These are phyloP conservation scores for Tetragonula carbonaria DNA, from an alignment of 2,888 invertebrate species.

Conservation along the genomic window DNA sequence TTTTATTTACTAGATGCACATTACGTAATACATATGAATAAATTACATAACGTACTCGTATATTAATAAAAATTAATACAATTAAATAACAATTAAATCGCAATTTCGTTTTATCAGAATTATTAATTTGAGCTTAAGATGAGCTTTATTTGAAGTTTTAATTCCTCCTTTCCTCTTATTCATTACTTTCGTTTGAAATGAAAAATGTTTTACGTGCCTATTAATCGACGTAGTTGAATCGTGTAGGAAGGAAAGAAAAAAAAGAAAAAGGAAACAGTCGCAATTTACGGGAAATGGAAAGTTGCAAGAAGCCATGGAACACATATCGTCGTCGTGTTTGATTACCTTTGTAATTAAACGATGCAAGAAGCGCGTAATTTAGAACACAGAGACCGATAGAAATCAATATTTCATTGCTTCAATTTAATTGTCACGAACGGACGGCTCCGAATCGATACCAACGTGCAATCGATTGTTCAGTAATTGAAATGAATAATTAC, in stretches of 20 bases:
- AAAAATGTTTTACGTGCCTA: neutral
- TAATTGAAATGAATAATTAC: neutral
- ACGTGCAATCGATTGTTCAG: neutral
- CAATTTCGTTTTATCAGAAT: no score
- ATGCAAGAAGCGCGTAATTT: neutral
- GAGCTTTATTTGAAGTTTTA: no score
- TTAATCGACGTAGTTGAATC: conserved; percentile 22
- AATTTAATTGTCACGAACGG: no score
- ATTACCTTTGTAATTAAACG: neutral
- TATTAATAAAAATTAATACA: no score
- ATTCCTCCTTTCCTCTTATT: no score
- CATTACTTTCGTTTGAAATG: no score
- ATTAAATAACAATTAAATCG: no score
- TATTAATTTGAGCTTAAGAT: no score
- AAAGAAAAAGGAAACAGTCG: neutral
- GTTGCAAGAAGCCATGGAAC: neutral
- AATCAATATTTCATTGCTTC: neutral
- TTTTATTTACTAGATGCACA: no score
- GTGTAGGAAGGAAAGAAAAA: neutral
- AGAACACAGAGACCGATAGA: neutral
- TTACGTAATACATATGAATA: no score
- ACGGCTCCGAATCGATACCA: neutral
- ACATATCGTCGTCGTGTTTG: neutral
- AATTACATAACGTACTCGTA: no score
- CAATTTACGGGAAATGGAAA: neutral